Percentiles rank a stretch among this genome's conserved stretches.
These are phyloP conservation scores for Onychorhynchus coronatus DNA, from an alignment of 2,113 vertebrate species.

Conservation along the genomic window DNA sequence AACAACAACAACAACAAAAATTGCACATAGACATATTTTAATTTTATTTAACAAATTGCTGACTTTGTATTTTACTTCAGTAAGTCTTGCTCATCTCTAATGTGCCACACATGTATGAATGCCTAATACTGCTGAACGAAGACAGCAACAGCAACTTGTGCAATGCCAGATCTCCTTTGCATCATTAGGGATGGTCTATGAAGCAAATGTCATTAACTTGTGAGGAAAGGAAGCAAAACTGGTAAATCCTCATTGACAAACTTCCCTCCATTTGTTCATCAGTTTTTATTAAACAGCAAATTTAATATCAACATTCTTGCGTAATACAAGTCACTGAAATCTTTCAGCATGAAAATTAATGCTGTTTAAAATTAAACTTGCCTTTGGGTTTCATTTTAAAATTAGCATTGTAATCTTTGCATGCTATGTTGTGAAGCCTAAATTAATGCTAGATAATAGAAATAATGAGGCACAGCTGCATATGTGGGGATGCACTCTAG, in stretches of 20 bases:
- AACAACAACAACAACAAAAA: neutral
- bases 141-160: neutral
- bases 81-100: constrained; percentile 27
- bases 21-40: neutral
- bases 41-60: constrained; percentile 25
- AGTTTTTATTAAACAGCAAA: constrained; percentile 66
- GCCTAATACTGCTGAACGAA: constrained; percentile 46
- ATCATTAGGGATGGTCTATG: constrained; percentile 57
- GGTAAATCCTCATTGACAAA: constrained; percentile 56
- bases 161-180: neutral
- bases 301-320: constrained; percentile 28
- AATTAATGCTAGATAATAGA: neutral
- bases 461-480: neutral
- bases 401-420: constrained; percentile 25
- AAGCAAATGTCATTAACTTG: constrained; percentile 61
- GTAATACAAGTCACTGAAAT: neutral
- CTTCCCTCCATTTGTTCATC: constrained; percentile 33
- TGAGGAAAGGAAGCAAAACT: constrained; percentile 58
- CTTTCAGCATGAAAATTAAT: constrained; percentile 26
- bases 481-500: neutral
- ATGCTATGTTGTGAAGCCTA: neutral
- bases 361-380: constrained; percentile 24
- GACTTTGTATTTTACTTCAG: constrained; percentile 10
- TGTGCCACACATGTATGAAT: neutral
- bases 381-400: constrained; percentile 53